Percentiles rank a stretch among this genome's conserved stretches.
These are phyloP conservation scores for Bettongia penicillata DNA, from an alignment of 2,113 vertebrate genomes.

Conservation along the genomic window DNA sequence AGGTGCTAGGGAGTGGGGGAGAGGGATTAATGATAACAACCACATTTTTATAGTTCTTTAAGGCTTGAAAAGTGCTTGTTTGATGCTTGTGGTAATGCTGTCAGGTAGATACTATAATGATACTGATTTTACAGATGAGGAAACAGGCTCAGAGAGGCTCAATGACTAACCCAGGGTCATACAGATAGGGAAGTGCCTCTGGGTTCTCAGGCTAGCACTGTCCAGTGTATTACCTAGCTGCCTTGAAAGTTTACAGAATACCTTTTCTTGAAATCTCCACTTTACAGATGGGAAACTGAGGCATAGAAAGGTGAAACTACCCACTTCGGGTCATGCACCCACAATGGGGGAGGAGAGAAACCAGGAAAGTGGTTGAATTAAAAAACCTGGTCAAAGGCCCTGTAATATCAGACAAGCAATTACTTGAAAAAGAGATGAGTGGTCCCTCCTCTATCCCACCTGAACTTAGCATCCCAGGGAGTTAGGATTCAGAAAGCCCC, in stretches of 20 bases:
- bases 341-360: no score
- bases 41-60: not conserved
- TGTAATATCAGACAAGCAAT: not conserved
- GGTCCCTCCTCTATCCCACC: rapidly evolving
- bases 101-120: not conserved
- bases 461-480: not conserved
- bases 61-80: not conserved
- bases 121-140: not conserved
- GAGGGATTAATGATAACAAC: not conserved
- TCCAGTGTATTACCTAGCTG: no score
- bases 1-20: no score
- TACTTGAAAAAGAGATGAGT: not conserved
- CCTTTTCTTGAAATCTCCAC: no score
- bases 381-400: not conserved
- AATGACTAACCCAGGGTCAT: no score
- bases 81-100: not conserved
- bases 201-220: no score
- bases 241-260: no score
- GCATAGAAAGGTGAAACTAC: no score
- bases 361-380: not conserved
- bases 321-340: no score
- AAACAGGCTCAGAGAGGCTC: no score
- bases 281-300: not conserved
- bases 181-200: no score
- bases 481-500: not conserved